These are phyloP conservation scores for Apodemus sylvaticus DNA, from an alignment of 2,113 vertebrate species.

Conservation along the genomic window DNA sequence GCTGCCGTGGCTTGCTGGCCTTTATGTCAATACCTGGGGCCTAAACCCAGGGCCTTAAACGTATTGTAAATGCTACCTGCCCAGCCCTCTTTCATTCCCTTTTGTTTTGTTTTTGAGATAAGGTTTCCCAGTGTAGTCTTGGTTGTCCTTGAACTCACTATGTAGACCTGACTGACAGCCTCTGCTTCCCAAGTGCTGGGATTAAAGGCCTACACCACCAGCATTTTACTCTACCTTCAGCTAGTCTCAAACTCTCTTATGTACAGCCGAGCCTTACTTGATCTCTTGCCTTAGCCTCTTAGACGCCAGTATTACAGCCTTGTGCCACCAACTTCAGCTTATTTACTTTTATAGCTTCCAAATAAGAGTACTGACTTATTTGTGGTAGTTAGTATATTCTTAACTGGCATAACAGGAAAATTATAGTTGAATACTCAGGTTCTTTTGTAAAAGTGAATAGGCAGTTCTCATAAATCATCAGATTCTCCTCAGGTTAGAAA, in stretches of 20 bases:
- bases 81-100: no score
- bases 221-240: background rate
- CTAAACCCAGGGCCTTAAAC: background rate
- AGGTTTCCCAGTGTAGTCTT: background rate
- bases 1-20: background rate
- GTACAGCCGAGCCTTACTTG: background rate
- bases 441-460: conserved; percentile 23
- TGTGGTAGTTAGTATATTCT: conserved; percentile 24
- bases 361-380: background rate
- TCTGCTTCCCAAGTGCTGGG: background rate
- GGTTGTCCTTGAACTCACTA: background rate
- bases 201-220: background rate
- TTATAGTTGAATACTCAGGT: background rate
- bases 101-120: background rate
- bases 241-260: background rate
- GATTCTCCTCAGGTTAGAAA: conserved; percentile 24
- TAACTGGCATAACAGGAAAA: background rate
- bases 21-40: background rate
- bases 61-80: no score
- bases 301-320: background rate
- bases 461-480: background rate
- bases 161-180: background rate
- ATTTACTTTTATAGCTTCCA: background rate
- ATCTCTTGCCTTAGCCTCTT: background rate
- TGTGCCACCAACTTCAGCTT: background rate